Evolutionary conservation across 2,113 vertebrate species (phyloP).

Genomic region (Anolis carolinensis): DNA sequence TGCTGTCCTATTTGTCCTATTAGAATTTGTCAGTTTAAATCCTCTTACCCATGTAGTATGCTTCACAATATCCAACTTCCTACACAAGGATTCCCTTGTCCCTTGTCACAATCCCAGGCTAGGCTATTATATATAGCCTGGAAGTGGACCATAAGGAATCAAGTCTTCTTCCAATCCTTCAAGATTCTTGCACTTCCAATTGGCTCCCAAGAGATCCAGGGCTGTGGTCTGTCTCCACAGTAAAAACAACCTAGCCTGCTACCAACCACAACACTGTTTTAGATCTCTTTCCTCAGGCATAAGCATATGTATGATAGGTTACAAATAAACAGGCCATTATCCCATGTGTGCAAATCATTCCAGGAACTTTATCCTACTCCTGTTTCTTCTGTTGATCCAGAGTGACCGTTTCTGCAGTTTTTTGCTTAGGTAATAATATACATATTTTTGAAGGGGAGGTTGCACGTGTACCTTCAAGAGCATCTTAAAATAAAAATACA

Average conservation of each 20-base stretch:
- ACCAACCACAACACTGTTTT: too few relatives aligned
- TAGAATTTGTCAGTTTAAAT: neutral
- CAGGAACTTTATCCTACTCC: neutral
- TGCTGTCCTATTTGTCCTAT: neutral
- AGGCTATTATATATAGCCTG: neutral
- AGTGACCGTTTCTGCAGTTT: neutral
- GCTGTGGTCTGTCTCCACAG: too few relatives aligned
- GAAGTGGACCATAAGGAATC: neutral
- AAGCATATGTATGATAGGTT: too few relatives aligned
- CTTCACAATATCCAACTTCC: neutral
- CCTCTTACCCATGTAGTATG: too few relatives aligned
- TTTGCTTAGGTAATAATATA: neutral
- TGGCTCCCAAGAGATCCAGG: neutral
- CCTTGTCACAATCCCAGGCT: neutral
- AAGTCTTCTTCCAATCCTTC: neutral
- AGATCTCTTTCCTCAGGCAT: too few relatives aligned
- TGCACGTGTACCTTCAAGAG: neutral
- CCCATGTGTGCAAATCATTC: too few relatives aligned
- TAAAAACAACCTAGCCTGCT: too few relatives aligned
- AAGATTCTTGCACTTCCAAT: neutral
- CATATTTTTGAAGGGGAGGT: neutral
- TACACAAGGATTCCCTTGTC: neutral
- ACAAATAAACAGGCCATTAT: too few relatives aligned
- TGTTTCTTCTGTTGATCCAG: neutral
- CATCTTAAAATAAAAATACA: neutral